phyloP scores from a whole-genome alignment of 2,797 vertebrate species.

The Danio kyathit region DNA sequence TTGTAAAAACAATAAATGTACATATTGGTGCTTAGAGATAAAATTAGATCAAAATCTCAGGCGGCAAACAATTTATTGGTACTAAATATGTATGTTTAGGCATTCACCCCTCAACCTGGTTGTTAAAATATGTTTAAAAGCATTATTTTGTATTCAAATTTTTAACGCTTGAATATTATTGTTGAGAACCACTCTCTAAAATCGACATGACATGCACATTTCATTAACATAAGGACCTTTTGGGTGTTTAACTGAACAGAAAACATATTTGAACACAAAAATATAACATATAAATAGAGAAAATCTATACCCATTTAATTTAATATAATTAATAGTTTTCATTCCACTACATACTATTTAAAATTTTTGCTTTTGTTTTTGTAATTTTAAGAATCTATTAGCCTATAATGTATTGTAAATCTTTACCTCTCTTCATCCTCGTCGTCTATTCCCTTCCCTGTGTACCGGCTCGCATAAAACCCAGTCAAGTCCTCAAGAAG shows the following conservation, averaged over 20 bases:
- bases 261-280: background rate
- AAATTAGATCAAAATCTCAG: background rate
- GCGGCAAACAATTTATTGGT: no score
- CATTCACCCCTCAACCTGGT: no score
- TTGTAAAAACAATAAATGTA: slow-evolving; percentile 5
- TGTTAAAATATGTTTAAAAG: no score
- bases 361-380: background rate
- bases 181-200: no score
- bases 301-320: background rate
- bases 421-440: slow-evolving; percentile 58
- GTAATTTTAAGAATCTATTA: background rate
- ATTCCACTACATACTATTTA: no score
- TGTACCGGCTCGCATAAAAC: slow-evolving; percentile 73
- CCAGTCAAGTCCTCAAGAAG: slow-evolving; percentile 57
- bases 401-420: background rate
- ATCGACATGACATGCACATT: background rate
- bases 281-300: background rate
- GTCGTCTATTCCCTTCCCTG: slow-evolving; percentile 1
- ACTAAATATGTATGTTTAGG: no score
- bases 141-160: no score
- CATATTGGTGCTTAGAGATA: background rate
- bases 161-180: no score
- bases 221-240: background rate
- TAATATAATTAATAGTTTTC: background rate
- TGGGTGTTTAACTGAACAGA: background rate